Evolutionary conservation across 1,140 invertebrate genomes (phyloP).

Genomic region (Drosophila mayri): DNA sequence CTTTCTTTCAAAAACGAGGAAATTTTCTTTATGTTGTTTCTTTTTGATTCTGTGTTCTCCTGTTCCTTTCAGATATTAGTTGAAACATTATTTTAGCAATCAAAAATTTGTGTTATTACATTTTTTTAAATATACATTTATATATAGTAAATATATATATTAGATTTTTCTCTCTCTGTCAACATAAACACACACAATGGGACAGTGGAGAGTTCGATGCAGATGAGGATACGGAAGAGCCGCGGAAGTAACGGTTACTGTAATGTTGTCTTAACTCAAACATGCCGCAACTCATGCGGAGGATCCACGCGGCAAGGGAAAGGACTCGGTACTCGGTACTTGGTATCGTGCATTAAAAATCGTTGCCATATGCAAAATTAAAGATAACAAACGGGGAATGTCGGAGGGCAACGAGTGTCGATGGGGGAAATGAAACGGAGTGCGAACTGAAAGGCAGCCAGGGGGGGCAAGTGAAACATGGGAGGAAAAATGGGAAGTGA

Average conservation of each 20-base stretch:
- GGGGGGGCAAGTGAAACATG: background rate
- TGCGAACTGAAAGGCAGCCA: background rate
- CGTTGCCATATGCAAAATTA: slow-evolving; percentile 80
- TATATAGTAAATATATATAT: background rate
- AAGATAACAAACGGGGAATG: slow-evolving; percentile 69
- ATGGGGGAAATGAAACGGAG: slow-evolving; percentile 12
- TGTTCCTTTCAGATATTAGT: too few species aligned
- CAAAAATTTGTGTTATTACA: too few species aligned
- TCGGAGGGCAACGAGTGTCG: slow-evolving; percentile 7
- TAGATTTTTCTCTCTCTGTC: background rate
- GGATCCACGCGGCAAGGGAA: slow-evolving; percentile 14
- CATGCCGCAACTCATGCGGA: slow-evolving; percentile 60
- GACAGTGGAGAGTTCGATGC: slow-evolving; percentile 36
- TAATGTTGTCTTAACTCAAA: slow-evolving; percentile 82
- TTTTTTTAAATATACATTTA: background rate
- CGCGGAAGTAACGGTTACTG: slow-evolving; percentile 64
- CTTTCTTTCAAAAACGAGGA: background rate
- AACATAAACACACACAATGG: slow-evolving; percentile 7
- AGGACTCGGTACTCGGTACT: slow-evolving; percentile 18
- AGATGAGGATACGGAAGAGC: slow-evolving; percentile 53
- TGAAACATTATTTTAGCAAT: too few species aligned
- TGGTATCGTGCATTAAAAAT: slow-evolving; percentile 80
- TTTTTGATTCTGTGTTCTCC: too few species aligned
- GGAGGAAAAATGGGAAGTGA: slow-evolving; percentile 8
- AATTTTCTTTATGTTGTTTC: background rate